Conservation (phyloP, 2,888 invertebrate genomes). For the Apamea monoglypha region DNA sequence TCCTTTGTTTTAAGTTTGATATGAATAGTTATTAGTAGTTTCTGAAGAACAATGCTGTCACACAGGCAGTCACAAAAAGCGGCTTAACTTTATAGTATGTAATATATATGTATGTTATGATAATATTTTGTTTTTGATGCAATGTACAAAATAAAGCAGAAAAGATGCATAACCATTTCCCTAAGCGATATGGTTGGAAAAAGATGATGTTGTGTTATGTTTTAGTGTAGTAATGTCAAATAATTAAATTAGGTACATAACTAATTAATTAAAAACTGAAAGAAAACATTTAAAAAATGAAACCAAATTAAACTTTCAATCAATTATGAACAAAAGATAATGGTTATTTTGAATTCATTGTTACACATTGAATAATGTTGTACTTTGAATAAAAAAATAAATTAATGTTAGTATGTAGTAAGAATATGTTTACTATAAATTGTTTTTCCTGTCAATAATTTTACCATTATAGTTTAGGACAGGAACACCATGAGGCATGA, state of each 20-base stretch:
- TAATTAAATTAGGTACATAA: background rate
- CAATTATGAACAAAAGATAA: background rate
- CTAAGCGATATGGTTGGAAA: conserved; percentile 16
- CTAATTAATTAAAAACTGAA: background rate
- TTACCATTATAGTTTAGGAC: background rate
- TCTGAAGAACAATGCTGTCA: background rate
- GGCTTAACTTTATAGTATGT: background rate
- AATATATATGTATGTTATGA: background rate
- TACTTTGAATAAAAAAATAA: background rate
- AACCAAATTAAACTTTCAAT: conserved; percentile 7
- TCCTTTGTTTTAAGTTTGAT: background rate
- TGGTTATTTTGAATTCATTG: background rate
- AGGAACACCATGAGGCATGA: background rate
- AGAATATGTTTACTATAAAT: background rate
- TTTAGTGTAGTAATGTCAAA: conserved; percentile 14
- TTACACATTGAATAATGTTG: conserved; percentile 1
- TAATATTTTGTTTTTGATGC: conserved; percentile 17
- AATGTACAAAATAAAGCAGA: conserved; percentile 35
- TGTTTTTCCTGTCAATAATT: background rate
- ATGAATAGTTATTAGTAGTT: background rate
- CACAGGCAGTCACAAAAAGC: background rate
- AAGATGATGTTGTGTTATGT: conserved; percentile 19
- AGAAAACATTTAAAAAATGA: background rate
- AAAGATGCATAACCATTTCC: conserved; percentile 23
- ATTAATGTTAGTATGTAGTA: background rate